Evolutionary conservation across 2,888 invertebrate species (phyloP).

Genomic region (Rutpela maculata): DNA sequence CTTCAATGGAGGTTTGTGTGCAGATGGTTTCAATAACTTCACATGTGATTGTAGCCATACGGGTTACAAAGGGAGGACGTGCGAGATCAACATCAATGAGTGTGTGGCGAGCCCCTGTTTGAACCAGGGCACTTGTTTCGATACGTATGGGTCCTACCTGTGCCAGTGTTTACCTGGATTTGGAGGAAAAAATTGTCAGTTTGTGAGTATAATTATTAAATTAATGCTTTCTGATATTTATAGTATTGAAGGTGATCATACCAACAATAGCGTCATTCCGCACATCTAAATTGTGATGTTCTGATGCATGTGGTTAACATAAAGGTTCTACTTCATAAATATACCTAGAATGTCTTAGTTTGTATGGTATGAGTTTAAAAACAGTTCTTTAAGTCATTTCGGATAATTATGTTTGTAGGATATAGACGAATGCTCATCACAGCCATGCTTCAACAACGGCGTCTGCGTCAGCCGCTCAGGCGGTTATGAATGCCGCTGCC

Average conservation of each 20-base stretch:
- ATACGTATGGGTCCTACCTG: conserved; percentile 87
- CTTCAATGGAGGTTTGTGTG: conserved; percentile 80
- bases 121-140: conserved; percentile 87
- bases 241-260: neutral
- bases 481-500: conserved; percentile 77
- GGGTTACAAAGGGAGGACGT: conserved; percentile 84
- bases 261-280: too few species aligned
- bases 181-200: conserved; percentile 86
- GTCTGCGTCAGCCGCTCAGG: conserved; percentile 78
- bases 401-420: conserved; percentile 65
- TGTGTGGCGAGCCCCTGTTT: conserved; percentile 83
- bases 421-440: conserved; percentile 77
- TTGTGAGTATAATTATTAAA: conserved; percentile 71
- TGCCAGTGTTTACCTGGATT: conserved; percentile 89
- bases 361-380: too few species aligned
- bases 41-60: conserved; percentile 87
- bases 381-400: neutral
- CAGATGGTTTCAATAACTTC: conserved; percentile 84
- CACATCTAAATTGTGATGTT: too few species aligned
- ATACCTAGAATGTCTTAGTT: too few species aligned
- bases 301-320: too few species aligned
- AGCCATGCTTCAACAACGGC: conserved; percentile 79
- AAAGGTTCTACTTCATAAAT: too few species aligned
- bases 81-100: conserved; percentile 88
- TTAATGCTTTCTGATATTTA: too few species aligned